Conservation (phyloP, 1,140 invertebrate species). For the Pogonomyrmex californicus region DNA sequence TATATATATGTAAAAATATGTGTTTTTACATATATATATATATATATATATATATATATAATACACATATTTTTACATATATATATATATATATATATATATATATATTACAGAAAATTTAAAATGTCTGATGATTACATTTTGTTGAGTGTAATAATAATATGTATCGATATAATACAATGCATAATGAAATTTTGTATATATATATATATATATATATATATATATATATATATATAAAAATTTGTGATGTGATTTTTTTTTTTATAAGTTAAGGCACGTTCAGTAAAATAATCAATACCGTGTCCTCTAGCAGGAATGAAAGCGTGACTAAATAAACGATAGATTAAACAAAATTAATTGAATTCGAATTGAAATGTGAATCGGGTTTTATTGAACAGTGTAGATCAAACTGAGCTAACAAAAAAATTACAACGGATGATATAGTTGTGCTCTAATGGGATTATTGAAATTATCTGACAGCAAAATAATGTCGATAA, state of each 20-base stretch:
- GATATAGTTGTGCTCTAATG: slow-evolving; percentile 1
- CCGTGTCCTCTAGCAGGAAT: not conserved
- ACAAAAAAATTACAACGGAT: slow-evolving; percentile 15
- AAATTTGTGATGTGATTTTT: not conserved
- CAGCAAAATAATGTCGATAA: not conserved
- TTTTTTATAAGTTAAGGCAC: not conserved
- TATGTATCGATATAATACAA: not conserved
- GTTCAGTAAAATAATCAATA: slow-evolving; percentile 1
- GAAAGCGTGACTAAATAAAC: slow-evolving; percentile 24
- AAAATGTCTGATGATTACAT: too few species aligned
- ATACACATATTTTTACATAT: too few species aligned
- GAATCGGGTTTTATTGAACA: not conserved
- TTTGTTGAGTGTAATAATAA: too few species aligned
- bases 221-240: too few species aligned
- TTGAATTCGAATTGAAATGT: slow-evolving; percentile 26
- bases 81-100: too few species aligned
- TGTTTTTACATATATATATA: too few species aligned
- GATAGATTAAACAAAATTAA: slow-evolving; percentile 25
- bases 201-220: not conserved
- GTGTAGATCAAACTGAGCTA: not conserved
- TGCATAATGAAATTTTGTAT: not conserved
- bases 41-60: too few species aligned
- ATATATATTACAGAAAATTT: too few species aligned
- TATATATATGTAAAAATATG: too few species aligned
- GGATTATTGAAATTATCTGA: not conserved